Conservation (phyloP, 2,888 invertebrate species). For the Tubulanus polymorphus region DNA sequence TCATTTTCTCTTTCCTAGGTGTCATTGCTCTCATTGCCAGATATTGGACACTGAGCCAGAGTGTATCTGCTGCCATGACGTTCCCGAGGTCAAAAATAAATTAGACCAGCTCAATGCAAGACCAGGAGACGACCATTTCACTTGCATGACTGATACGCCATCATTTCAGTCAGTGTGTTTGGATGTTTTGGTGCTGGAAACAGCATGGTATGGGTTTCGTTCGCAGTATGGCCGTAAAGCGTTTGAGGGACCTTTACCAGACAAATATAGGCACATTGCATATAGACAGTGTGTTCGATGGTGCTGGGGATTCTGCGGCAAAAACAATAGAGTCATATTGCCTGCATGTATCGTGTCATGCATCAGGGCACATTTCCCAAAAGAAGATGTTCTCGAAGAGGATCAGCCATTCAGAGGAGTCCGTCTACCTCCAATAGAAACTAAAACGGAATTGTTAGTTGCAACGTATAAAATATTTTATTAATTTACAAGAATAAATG, state of each 20-base stretch:
- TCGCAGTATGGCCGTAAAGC: background rate
- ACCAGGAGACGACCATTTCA: too few relatives aligned
- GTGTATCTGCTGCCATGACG: too few relatives aligned
- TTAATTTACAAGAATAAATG: too few relatives aligned
- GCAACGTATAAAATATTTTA: too few relatives aligned
- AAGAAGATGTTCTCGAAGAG: background rate
- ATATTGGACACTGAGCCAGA: too few relatives aligned
- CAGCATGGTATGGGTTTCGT: background rate
- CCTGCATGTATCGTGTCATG: slow-evolving; percentile 13
- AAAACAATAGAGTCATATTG: slow-evolving; percentile 8
- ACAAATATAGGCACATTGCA: slow-evolving; percentile 8
- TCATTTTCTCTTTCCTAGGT: too few relatives aligned
- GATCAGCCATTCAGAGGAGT: background rate
- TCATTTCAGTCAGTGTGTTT: background rate
- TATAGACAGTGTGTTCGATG: slow-evolving; percentile 13
- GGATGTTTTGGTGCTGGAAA: background rate
- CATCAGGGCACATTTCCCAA: background rate
- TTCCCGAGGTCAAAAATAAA: too few relatives aligned
- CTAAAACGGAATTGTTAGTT: too few relatives aligned
- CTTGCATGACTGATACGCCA: background rate
- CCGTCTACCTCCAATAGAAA: too few relatives aligned
- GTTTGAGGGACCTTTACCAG: background rate
- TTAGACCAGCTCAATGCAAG: too few relatives aligned
- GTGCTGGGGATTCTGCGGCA: slow-evolving; percentile 13
- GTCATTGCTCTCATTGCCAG: too few relatives aligned